phyloP scores from a whole-genome alignment of 2,113 vertebrate genomes.

The Crotalus tigris region DNA sequence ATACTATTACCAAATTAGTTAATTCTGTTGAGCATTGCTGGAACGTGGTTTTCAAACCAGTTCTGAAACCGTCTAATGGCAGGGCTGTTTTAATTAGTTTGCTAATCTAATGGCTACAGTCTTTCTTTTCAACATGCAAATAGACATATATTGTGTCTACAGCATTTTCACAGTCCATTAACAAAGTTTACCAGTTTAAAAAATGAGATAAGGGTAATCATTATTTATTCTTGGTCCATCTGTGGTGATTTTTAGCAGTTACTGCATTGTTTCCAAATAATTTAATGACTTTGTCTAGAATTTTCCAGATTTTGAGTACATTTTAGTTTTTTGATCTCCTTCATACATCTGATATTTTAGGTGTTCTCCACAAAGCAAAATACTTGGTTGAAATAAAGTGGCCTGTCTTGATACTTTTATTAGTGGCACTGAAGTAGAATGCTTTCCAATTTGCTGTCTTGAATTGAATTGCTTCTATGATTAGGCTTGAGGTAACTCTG shows the following conservation, averaged over 20 bases:
- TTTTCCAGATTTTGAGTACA: not conserved
- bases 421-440: not conserved
- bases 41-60: not conserved
- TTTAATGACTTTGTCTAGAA: not conserved
- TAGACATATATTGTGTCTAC: not conserved
- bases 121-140: not conserved
- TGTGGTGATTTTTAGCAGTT: not conserved
- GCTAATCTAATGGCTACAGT: not conserved
- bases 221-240: not conserved
- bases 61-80: not conserved
- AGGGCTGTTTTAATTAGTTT: not conserved
- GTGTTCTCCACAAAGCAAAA: not conserved
- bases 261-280: not conserved
- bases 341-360: not conserved
- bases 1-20: not conserved
- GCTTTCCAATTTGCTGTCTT: not conserved
- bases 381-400: not conserved
- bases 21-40: not conserved
- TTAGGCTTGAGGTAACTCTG: not conserved
- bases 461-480: not conserved
- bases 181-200: not conserved
- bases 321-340: not conserved
- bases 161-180: not conserved
- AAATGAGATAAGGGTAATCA: not conserved
- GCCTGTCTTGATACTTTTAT: not conserved